These are phyloP conservation scores for Cathartes aura DNA, from an alignment of 2,113 vertebrate species.

Conservation along the genomic window DNA sequence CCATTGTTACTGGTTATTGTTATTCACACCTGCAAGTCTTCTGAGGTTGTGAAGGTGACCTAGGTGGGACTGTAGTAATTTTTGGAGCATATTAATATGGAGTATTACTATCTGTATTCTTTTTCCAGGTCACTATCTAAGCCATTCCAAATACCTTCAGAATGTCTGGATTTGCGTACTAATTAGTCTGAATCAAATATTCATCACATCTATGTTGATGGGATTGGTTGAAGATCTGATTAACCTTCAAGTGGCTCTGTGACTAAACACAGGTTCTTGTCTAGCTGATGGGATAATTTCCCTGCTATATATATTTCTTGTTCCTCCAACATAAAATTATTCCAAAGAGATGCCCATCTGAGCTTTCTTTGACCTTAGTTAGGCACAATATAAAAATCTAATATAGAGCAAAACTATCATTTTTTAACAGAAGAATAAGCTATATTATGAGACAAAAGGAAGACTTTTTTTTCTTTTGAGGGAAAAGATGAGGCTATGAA, in stretches of 20 bases:
- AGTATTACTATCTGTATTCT: not conserved
- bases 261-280: slow-evolving; percentile 25
- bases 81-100: slow-evolving; percentile 17
- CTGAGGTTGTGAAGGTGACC: slow-evolving; percentile 28
- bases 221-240: slow-evolving; percentile 54
- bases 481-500: not conserved
- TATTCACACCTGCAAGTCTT: slow-evolving; percentile 11
- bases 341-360: not conserved
- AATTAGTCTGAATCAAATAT: slow-evolving; percentile 57
- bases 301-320: not conserved
- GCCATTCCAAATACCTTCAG: slow-evolving; percentile 26
- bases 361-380: not conserved
- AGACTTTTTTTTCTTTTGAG: not conserved
- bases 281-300: slow-evolving; percentile 33
- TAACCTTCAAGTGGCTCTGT: slow-evolving; percentile 46
- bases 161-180: slow-evolving; percentile 37
- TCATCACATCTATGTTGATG: not conserved
- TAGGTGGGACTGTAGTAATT: not conserved
- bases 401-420: not conserved
- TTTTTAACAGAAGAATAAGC: not conserved
- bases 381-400: not conserved
- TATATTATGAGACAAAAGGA: not conserved
- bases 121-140: slow-evolving; percentile 53
- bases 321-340: not conserved
- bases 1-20: not conserved